Evolutionary conservation across 2,113 vertebrate genomes (phyloP), one percentile per base, ranked within the genome.

Genomic region (Gavialis gangeticus): DNA sequence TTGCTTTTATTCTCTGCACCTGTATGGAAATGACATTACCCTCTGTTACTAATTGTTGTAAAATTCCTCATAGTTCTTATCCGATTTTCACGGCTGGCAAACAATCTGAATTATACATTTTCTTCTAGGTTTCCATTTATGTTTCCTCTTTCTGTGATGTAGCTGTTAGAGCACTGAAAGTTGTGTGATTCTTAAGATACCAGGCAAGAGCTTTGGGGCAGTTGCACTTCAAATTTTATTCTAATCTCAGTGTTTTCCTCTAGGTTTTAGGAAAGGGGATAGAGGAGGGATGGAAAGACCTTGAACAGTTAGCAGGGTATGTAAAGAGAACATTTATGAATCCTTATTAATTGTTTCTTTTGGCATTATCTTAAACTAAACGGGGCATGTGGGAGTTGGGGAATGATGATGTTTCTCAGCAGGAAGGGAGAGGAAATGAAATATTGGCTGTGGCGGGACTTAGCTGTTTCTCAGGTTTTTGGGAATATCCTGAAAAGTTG

Each of bases 321-420:
- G 1, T 0, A 3, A 14, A 4, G 2, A 25, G 85, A 17, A 10
- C n/a, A 67, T 3, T 0, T 58, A 10, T 54, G 86, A 67, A 37
- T 24, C 2, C 28, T 22, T 28, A 3, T 17, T 25, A 1, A 28
- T 82, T 95, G 46, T 46, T 46, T 80, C 15, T 82, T 28, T 90
- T 63, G 12, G 11, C 81, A 13, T 21, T 55, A 2, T n/a, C 16
- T 91, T 82, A n/a, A 73, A 10, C 17, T 87, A 3, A 11, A 75
- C 63, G 34, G 4, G 15, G 19, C 1, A 0, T 66, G 22, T 85
- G 69, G 12, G 34, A 6, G 12, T 37, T 37, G 87, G 16, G 75
- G 46, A 6, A 59, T 90, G 54, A 27, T 69, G 30, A 46, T 19
- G 15, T 30, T 56, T 14, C 16, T 3, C 0, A 2, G 3, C 11